Conservation (phyloP, 2,797 vertebrate genomes). For the Decapterus maruadsi region DNA sequence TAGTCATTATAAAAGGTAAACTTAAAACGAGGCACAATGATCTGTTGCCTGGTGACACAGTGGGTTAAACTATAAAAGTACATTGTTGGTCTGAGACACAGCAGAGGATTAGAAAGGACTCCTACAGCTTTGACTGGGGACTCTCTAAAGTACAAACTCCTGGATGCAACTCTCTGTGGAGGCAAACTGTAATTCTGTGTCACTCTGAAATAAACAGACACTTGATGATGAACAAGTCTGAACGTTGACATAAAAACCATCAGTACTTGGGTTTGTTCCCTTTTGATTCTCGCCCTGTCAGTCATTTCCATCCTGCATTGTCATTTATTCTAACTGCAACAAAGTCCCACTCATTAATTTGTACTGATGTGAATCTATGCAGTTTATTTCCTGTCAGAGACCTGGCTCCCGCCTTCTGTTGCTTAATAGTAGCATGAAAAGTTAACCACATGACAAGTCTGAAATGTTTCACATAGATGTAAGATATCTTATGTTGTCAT, state of each 20-base stretch:
- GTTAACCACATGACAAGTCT: background rate
- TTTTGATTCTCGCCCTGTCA: background rate
- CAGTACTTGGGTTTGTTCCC: background rate
- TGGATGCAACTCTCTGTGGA: too few relatives aligned
- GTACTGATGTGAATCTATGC: background rate
- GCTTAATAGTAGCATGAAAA: background rate
- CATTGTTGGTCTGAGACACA: too few relatives aligned
- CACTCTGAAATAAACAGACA: background rate
- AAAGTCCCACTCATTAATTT: background rate
- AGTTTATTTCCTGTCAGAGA: background rate
- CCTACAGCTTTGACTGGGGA: background rate
- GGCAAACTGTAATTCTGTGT: background rate
- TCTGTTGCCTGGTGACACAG: background rate
- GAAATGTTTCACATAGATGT: background rate
- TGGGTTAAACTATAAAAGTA: background rate
- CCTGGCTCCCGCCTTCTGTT: background rate
- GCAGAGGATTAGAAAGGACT: background rate
- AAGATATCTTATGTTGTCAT: too few relatives aligned
- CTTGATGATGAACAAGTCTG: background rate
- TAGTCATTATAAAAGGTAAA: background rate
- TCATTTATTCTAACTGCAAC: background rate
- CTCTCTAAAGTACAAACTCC: background rate
- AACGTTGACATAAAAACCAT: background rate
- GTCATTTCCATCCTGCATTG: background rate
- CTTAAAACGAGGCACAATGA: background rate